Percentiles rank a stretch among this genome's conserved stretches.
Evolutionary conservation across 2,113 vertebrate genomes (phyloP).

Genomic region (Passerina amoena): DNA sequence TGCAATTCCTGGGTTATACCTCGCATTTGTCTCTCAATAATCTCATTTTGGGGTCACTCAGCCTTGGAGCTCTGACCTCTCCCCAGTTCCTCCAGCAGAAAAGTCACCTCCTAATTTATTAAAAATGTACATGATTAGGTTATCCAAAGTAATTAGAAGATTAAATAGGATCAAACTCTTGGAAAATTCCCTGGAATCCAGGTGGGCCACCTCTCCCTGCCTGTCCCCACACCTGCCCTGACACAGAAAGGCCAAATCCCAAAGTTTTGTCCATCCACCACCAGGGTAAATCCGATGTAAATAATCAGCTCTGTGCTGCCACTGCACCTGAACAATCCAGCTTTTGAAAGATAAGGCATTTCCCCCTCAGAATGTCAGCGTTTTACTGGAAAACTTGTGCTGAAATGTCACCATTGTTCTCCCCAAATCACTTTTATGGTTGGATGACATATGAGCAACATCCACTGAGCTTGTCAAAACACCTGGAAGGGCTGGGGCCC

Average conservation of each 20-base stretch:
- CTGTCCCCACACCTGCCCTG: not conserved
- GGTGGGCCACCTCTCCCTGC: not conserved
- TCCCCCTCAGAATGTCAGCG: not conserved
- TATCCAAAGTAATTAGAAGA: not conserved
- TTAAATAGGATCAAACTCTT: not conserved
- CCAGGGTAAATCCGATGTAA: not conserved
- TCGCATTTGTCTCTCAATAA: rapidly evolving
- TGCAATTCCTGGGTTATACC: not conserved
- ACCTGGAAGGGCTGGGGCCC: not conserved
- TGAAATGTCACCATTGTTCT: conserved; percentile 45
- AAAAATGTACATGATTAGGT: rapidly evolving
- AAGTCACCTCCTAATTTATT: not conserved
- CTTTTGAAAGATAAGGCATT: conserved; percentile 1
- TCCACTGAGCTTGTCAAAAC: not conserved
- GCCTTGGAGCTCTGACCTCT: not conserved
- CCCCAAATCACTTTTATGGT: not conserved
- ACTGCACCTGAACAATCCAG: not conserved
- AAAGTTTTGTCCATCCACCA: not conserved
- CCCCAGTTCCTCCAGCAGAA: not conserved
- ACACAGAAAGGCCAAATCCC: not conserved
- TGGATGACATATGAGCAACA: not conserved
- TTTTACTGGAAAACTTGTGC: not conserved
- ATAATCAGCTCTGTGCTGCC: not conserved
- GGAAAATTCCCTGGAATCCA: not conserved
- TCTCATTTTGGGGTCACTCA: not conserved